Percentiles rank a stretch among this genome's conserved stretches.
Evolutionary conservation across 2,797 vertebrate species (phyloP).

Genomic region (Sandelia bainsii): DNA sequence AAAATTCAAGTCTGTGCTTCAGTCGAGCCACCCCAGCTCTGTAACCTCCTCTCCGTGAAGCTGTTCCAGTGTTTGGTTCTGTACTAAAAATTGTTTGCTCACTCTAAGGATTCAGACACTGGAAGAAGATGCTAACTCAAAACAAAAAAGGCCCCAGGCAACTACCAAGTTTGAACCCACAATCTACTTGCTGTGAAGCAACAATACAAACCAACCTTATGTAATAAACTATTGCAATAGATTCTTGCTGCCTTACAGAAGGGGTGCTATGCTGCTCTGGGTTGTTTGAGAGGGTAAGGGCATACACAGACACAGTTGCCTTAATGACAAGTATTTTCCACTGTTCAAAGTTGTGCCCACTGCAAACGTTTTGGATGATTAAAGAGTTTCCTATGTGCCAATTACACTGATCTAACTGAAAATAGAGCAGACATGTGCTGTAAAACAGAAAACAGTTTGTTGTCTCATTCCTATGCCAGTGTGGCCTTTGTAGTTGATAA

Average conservation of each 20-base stretch:
- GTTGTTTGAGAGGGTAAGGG: no score
- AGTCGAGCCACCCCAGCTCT: not conserved
- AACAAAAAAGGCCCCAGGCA: no score
- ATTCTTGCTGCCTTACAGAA: not conserved
- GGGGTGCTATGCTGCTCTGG: no score
- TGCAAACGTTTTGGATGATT: not conserved
- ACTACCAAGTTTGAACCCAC: no score
- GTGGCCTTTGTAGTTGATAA: constrained; percentile 50
- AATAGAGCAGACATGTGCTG: constrained; percentile 8
- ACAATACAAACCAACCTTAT: no score
- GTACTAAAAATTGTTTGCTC: not conserved
- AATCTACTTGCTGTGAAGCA: no score
- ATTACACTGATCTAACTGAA: not conserved
- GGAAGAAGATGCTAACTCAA: no score
- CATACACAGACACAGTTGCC: not conserved
- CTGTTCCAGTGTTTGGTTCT: not conserved
- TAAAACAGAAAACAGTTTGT: constrained; percentile 30
- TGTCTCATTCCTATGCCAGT: constrained; percentile 14
- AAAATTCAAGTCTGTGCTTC: not conserved
- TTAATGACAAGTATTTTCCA: constrained; percentile 1
- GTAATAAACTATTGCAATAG: not conserved
- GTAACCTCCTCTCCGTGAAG: constrained; percentile 4
- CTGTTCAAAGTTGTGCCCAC: not conserved
- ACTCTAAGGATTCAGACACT: not conserved
- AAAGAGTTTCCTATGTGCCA: not conserved